Evolutionary conservation across 1,140 invertebrate genomes (phyloP).

Genomic region (Hyposmocoma kahamanoa): DNA sequence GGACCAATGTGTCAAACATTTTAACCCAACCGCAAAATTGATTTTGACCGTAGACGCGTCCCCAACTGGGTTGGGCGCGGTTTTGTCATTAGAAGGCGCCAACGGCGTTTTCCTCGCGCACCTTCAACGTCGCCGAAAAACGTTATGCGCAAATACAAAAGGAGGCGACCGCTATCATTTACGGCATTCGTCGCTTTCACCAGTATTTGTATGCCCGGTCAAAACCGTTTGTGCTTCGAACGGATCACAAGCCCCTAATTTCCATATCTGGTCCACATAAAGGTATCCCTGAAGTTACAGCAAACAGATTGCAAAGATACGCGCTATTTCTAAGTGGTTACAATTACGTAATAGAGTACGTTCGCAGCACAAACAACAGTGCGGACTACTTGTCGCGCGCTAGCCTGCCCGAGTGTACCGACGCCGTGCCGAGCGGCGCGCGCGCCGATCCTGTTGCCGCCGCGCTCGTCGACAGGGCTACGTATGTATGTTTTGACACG

Average conservation of each 20-base stretch:
- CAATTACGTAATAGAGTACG: constrained; percentile 40
- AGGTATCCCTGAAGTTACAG: constrained; percentile 33
- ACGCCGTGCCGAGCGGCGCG: background rate
- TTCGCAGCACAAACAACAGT: background rate
- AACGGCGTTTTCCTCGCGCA: constrained; percentile 53
- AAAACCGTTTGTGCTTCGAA: background rate
- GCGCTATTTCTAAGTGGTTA: constrained; percentile 39
- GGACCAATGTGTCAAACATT: background rate
- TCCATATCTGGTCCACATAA: too few species aligned
- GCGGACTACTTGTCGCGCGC: constrained; percentile 4
- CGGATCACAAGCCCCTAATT: constrained; percentile 60
- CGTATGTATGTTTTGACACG: background rate
- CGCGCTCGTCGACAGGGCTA: background rate
- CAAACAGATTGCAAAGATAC: constrained; percentile 40
- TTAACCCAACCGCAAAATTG: background rate
- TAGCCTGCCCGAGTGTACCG: background rate
- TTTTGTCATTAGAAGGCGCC: constrained; percentile 39
- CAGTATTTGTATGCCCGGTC: constrained; percentile 7
- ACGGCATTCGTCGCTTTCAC: constrained; percentile 18
- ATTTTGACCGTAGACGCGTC: constrained; percentile 5
- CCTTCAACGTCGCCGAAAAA: constrained; percentile 53
- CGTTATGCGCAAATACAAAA: constrained; percentile 64
- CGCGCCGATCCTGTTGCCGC: background rate
- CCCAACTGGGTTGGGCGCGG: constrained; percentile 18
- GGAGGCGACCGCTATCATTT: constrained; percentile 57